Base-by-base conservation (phyloP, 2,888 invertebrate genomes). In the Troides helena region DNA sequence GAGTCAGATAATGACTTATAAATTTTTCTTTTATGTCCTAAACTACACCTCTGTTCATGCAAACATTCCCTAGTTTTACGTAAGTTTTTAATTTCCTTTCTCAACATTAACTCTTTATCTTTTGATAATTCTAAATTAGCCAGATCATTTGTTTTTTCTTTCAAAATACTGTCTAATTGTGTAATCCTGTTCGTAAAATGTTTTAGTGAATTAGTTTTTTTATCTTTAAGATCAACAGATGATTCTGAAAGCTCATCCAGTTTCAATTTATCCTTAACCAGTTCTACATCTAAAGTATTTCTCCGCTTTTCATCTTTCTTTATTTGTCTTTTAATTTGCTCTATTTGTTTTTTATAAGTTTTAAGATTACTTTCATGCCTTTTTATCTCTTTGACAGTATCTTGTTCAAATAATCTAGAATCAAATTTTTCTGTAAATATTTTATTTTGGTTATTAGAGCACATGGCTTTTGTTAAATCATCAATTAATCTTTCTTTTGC, bases 61-160 rank as follows among this genome's bases (percentile, higher is more conserved):
- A 97, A 86, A 77, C 95, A 95, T 79, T 97, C 97, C 65, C 97
- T 94, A 0, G 97, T 96, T 76, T 95, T 94, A 23, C 97, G 93
- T 57, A 98, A 88, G 81, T 96, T 96, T 74, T 95, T 94, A 62
- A 98, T 97, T 90, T 97, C 97, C 76, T 96, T 95, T 30, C 97
- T 93, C 46, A 97, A 80, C 84, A 92, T 84, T 2, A 94, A 90
- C 78, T 96, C 95, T 70, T 95, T 94, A 68, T 94, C 94, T 71
- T 94, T 94, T 4, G 91, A 87, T 70, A 94, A 85, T 66, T 93
- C 93, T 69, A 93, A 90, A 74, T 93, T 94, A 73, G 95, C 94
- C 64, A 95, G 87, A 83, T 95, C 94, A 84, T 94, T 94, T 0
- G 95, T 94, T 80, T 96, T 96, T 77, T 95, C 95, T 77, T 95